These are phyloP conservation scores for Enteromius fasciolatus DNA, from an alignment of 2,797 vertebrate genomes.

Conservation along the genomic window DNA sequence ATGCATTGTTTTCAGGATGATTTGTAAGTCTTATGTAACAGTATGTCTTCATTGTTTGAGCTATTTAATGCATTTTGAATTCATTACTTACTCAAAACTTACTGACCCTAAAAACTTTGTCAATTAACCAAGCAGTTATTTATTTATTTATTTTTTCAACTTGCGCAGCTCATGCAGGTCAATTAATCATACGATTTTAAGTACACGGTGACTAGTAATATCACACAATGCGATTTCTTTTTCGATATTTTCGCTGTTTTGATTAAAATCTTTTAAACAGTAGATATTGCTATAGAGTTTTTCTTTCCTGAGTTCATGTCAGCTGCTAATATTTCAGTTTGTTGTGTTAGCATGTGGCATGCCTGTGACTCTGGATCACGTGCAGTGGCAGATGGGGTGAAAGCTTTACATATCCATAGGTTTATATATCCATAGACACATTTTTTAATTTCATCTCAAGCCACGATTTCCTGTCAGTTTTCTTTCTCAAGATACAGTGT, in stretches of 20 bases:
- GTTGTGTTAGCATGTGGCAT: neutral
- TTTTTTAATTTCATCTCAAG: neutral
- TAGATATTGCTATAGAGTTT: too few relatives aligned
- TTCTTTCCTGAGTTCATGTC: neutral
- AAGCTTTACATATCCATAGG: neutral
- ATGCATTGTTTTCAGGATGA: too few relatives aligned
- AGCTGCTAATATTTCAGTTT: conserved; percentile 16
- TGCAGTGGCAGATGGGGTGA: neutral
- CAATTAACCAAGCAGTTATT: too few relatives aligned
- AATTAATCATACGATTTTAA: neutral
- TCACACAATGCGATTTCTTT: neutral
- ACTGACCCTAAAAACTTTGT: too few relatives aligned
- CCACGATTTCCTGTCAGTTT: conserved; percentile 16
- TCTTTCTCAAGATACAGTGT: conserved; percentile 12
- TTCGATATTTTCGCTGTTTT: neutral
- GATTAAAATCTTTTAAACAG: too few relatives aligned
- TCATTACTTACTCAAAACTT: too few relatives aligned
- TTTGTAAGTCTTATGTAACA: too few relatives aligned
- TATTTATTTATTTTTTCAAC: too few relatives aligned
- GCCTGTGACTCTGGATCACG: conserved; percentile 3
- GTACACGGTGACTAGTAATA: neutral
- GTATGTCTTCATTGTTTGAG: too few relatives aligned
- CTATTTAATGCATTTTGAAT: too few relatives aligned
- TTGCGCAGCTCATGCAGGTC: too few relatives aligned
- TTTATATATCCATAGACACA: neutral